These are phyloP conservation scores for Chiroxiphia lanceolata DNA, from an alignment of 2,797 vertebrate species.

Conservation along the genomic window DNA sequence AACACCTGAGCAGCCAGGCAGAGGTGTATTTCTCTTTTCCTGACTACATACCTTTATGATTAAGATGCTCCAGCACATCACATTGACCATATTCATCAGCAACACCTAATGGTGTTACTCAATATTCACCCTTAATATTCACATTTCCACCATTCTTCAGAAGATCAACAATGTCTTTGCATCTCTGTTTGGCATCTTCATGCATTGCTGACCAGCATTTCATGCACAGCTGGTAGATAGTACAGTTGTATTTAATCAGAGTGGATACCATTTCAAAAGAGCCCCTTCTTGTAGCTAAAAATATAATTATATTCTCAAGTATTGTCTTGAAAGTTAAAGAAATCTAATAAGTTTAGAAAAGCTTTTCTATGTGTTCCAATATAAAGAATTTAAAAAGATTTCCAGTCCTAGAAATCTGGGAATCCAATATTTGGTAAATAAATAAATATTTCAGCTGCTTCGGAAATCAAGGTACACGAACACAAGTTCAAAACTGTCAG, in stretches of 20 bases:
- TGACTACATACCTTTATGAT: conserved; percentile 81
- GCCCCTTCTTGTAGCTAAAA: conserved; percentile 77
- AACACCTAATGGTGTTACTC: conserved; percentile 83
- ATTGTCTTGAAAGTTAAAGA: not conserved
- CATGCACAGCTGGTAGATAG: conserved; percentile 81
- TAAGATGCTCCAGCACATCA: conserved; percentile 84
- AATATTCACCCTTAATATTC: conserved; percentile 79
- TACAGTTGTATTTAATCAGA: conserved; percentile 80
- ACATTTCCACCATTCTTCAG: conserved; percentile 80
- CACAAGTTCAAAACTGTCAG: not conserved
- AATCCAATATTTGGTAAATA: not conserved
- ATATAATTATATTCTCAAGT: not conserved
- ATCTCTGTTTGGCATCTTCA: conserved; percentile 85
- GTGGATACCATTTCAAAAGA: conserved; percentile 78
- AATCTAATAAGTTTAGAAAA: not conserved
- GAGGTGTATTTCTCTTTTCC: not conserved
- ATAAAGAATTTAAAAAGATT: not conserved
- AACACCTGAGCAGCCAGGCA: not conserved
- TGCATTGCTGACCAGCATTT: conserved; percentile 87
- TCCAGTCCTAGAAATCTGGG: not conserved
- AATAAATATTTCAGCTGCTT: not conserved
- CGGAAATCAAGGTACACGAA: not conserved
- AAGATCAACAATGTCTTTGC: conserved; percentile 78
- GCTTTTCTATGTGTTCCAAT: not conserved
- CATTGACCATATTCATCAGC: conserved; percentile 83